These are phyloP conservation scores for Chaetodon auriga DNA, from an alignment of 2,113 vertebrate genomes.

Conservation along the genomic window DNA sequence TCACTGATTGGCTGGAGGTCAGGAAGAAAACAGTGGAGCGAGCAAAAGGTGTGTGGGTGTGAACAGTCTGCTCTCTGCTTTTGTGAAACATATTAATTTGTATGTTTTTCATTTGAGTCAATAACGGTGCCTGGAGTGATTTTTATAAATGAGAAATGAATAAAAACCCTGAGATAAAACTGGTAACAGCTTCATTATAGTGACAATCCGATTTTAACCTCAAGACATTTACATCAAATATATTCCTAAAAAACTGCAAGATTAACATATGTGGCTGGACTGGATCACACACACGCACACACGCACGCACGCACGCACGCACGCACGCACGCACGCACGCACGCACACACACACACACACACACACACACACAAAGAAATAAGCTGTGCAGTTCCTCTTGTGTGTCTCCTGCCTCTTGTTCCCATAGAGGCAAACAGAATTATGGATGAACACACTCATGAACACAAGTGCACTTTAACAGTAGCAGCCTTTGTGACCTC, in stretches of 20 bases:
- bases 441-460: constrained; percentile 41
- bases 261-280: background rate
- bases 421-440: constrained; percentile 50
- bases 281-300: constrained; percentile 18
- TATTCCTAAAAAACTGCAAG: background rate
- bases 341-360: constrained; percentile 26
- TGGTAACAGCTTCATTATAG: background rate
- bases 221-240: background rate
- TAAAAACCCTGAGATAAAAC: background rate
- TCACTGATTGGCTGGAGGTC: no score
- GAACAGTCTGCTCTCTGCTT: background rate
- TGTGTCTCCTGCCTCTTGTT: constrained; percentile 54
- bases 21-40: background rate
- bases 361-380: constrained; percentile 10
- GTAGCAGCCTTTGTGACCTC: constrained; percentile 38
- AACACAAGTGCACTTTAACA: constrained; percentile 29
- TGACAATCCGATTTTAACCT: background rate
- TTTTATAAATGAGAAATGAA: background rate
- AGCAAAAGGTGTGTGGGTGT: background rate
- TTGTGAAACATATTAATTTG: no score
- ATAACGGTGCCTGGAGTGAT: background rate
- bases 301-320: constrained; percentile 17
- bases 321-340: constrained; percentile 20
- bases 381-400: constrained; percentile 25
- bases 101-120: background rate